phyloP scores from a whole-genome alignment of 2,113 vertebrate species.

The Isurus oxyrinchus region DNA sequence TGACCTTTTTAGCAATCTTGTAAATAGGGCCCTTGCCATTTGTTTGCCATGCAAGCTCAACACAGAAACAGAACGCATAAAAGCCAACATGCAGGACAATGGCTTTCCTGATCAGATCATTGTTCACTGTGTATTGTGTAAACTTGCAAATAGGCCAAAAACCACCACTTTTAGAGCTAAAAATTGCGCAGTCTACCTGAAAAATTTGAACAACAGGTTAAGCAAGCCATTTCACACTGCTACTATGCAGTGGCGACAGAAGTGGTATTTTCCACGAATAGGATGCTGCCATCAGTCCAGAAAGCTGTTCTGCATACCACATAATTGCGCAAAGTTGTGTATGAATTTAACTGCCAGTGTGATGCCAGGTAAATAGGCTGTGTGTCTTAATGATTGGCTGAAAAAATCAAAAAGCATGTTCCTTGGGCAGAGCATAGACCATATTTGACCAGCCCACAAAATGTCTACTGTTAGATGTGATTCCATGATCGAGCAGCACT shows the following conservation, averaged over 20 bases:
- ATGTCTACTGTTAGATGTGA: not conserved
- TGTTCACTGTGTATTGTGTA: not conserved
- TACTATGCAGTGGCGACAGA: not conserved
- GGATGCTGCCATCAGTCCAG: not conserved
- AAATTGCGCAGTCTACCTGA: not conserved
- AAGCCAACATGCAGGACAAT: not conserved
- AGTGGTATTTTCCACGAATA: not conserved
- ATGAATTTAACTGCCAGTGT: not conserved
- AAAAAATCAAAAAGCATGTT: not conserved
- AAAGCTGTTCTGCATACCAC: not conserved
- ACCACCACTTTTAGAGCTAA: not conserved
- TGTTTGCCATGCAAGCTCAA: too few species aligned
- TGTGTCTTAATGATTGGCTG: not conserved
- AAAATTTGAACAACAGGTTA: not conserved
- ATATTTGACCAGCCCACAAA: not conserved
- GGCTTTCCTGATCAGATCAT: not conserved
- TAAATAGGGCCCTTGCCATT: not conserved
- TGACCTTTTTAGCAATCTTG: not conserved
- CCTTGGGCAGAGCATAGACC: not conserved
- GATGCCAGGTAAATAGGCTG: not conserved
- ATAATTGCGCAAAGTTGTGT: too few species aligned
- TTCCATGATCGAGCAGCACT: not conserved
- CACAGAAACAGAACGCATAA: not conserved
- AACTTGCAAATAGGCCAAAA: not conserved
- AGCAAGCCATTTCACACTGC: not conserved